Evolutionary conservation across 2,888 invertebrate species (phyloP), one percentile per base, ranked within the genome.

Genomic region (Ryuthela nishihirai): DNA sequence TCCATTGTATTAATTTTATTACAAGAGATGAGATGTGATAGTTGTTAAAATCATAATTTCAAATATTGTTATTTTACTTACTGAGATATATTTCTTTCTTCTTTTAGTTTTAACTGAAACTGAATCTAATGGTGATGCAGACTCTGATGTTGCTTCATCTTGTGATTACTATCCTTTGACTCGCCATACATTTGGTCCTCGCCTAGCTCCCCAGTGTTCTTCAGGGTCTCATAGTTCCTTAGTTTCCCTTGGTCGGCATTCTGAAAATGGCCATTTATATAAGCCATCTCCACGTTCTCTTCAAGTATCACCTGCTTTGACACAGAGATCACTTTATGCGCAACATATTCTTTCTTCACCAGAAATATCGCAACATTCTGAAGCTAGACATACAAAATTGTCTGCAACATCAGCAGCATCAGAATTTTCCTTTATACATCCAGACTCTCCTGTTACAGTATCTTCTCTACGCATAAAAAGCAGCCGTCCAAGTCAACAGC

Each of bases 371-470:
- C 55, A 55, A 6, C 46, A 32, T 9, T 44, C 43, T 7, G 56
- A 49, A 35, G 21, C 48, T 2, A 21, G 44, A 24, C 29, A 25
- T 20, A 32, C 44, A 34, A 47, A 42, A 40, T 29, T 12, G 29
- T 55, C 62, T n/a, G 62, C 61, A 4, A 60, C 65, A 39, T 61
- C 64, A 2, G 65, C 65, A 4, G 61, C 65, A 10, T 64, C 65
- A n/a, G 67, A 67, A 41, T 67, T 67, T 49, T 59, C 61, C 9
- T 67, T 67, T 50, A 64, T 67, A 26, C 64, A 60, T 20, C 64
- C 65, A 5, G 64, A 66, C 47, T 64, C 65, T 12, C 65, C 65
- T 4, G 48, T 65, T 9, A 54, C 62, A 3, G 53, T 48, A 20
- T 55, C 53, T 20, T 56, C 62, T 6, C 48, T 50, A 25, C 55